Evolutionary conservation across 2,888 invertebrate genomes (phyloP).

Genomic region (Agrotis segetum): DNA sequence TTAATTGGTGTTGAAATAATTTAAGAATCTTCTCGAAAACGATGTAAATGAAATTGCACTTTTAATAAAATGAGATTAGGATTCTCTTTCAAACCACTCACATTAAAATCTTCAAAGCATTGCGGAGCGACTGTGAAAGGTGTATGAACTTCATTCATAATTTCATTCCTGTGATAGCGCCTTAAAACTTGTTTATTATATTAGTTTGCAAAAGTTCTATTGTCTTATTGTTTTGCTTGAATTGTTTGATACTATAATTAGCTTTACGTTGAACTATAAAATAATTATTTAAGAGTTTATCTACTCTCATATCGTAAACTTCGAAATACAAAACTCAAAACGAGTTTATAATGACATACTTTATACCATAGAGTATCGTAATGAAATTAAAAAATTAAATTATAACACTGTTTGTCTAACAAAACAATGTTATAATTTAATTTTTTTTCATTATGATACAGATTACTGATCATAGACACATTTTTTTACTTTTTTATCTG

Average conservation of each 20-base stretch:
- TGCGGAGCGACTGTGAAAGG: constrained; percentile 60
- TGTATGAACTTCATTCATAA: constrained; percentile 72
- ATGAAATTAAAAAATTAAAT: no score
- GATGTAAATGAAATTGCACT: constrained; percentile 4
- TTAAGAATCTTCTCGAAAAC: not conserved
- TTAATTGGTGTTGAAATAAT: not conserved
- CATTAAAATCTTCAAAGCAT: constrained; percentile 65
- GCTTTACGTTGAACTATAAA: constrained; percentile 41
- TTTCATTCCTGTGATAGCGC: constrained; percentile 85
- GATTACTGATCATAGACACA: no score
- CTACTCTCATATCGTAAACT: no score
- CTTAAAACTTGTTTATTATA: constrained; percentile 67
- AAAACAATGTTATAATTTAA: no score
- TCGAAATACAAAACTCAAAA: no score
- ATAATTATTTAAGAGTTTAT: constrained; percentile 54
- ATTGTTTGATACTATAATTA: constrained; percentile 45
- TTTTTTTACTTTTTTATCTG: no score
- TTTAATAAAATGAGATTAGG: constrained; percentile 25
- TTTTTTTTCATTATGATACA: no score
- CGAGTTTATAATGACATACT: no score
- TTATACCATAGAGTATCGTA: no score
- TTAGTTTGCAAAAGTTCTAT: constrained; percentile 63
- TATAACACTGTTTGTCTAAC: no score
- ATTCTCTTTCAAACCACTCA: constrained; percentile 55
- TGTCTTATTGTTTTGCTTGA: constrained; percentile 55